Percentiles rank a stretch among this genome's conserved stretches.
Conservation (phyloP, 1,140 invertebrate species). For the Alviniconcha marisindica region DNA sequence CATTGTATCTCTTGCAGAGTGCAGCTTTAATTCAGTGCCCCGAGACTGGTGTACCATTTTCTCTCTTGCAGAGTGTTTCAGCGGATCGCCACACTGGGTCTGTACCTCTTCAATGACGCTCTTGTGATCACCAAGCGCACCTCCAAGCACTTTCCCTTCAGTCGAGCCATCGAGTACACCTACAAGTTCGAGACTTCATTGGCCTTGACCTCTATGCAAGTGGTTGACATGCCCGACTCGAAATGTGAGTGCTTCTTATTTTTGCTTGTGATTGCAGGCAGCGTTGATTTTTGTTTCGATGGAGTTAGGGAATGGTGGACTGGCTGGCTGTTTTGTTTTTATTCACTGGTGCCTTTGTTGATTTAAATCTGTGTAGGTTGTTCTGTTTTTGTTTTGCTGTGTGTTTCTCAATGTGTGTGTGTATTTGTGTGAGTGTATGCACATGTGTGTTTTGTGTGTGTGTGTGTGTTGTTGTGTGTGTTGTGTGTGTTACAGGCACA, state of each 20-base stretch:
- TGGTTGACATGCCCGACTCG: conserved; percentile 67
- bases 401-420: background rate
- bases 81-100: conserved; percentile 63
- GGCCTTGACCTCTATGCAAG: conserved; percentile 53
- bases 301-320: background rate
- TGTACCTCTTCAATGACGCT: conserved; percentile 70
- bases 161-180: conserved; percentile 58
- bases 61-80: conserved; percentile 61
- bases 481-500: too few relatives aligned
- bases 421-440: too few relatives aligned
- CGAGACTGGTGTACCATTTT: too few relatives aligned
- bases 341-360: background rate
- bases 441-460: too few relatives aligned
- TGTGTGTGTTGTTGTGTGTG: too few relatives aligned
- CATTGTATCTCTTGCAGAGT: too few relatives aligned
- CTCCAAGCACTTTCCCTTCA: conserved; percentile 65
- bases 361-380: too few relatives aligned
- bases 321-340: background rate
- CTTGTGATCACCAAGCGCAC: conserved; percentile 65
- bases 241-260: conserved; percentile 62
- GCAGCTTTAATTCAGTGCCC: too few relatives aligned
- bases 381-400: background rate
- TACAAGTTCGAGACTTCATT: conserved; percentile 65
- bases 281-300: background rate
- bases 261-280: background rate